Evolutionary conservation across 2,888 invertebrate genomes (phyloP), one percentile per base, ranked within the genome.

Genomic region (Rhimphoctona megacephalus): DNA sequence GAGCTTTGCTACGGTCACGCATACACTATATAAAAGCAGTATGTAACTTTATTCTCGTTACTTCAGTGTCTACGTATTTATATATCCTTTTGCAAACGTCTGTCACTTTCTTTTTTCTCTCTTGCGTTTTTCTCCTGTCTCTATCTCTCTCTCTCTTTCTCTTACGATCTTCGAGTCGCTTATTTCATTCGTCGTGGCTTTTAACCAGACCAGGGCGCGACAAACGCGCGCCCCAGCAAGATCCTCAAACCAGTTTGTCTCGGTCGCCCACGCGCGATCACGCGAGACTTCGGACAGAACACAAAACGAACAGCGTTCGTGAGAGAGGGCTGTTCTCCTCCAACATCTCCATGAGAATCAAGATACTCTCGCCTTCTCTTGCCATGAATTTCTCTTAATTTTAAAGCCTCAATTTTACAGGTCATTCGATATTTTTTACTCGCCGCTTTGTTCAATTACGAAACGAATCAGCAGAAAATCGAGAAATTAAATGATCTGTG

Each of bases 171-270:
- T 73, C 54, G 74, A 52, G 30, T 79, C 43, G 82, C 85, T 83
- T 79, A 81, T 83, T 88, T 76, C 81, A 81, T 87, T 73, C 61
- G 86, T 79, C 46, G 84, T 84, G 74, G 70, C 74, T 81, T 82
- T 86, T 82, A 84, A 81, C 54, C 73, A 76, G 74, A 76, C 46
- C 77, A 74, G 70, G 85, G 85, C 70, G 84, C 85, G 83, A 86
- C 83, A 83, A 64, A 84, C 81, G 64, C 72, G 81, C 83, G 82
- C 85, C 81, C 74, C 80, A 74, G 64, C 69, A 69, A 54, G 81
- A 82, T 86, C 81, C 83, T 89, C 85, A 89, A 90, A 89, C 89
- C 89, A 87, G 89, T 89, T 89, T 90, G 89, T 88, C 89, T 90
- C 87, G 89, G 89, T 89, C 89, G 88, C 89, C 88, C 89, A 89